These are phyloP conservation scores for Albula goreensis DNA, from an alignment of 2,113 vertebrate genomes.

Conservation along the genomic window DNA sequence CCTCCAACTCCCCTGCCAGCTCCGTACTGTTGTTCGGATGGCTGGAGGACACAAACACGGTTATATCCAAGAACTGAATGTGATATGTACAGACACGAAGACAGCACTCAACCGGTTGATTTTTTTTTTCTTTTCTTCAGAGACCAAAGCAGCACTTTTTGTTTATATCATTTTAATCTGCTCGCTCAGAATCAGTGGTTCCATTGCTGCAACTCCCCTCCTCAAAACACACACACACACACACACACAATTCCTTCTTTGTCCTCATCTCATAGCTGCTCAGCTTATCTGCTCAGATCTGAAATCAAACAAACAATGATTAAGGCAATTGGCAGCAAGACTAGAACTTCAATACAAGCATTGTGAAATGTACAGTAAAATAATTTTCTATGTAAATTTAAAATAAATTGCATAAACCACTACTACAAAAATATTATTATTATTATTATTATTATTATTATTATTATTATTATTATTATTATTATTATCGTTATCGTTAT, in stretches of 20 bases:
- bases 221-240: neutral
- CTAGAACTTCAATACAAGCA: slow-evolving; percentile 12
- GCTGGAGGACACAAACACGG: slow-evolving; percentile 1
- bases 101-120: neutral
- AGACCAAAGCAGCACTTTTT: neutral
- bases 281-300: neutral
- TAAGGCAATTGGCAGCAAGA: neutral
- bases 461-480: no score
- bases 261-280: neutral
- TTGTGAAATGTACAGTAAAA: slow-evolving; percentile 15
- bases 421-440: no score
- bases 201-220: neutral
- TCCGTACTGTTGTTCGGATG: neutral
- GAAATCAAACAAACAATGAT: slow-evolving; percentile 22
- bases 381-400: neutral
- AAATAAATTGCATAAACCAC: no score
- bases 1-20: neutral
- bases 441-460: no score
- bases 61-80: neutral
- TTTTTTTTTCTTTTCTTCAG: neutral
- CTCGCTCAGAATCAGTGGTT: neutral
- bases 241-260: slow-evolving; percentile 2
- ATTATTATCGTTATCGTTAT: no score
- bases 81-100: neutral
- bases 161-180: neutral